A percentile compares a stretch with the other conserved stretches of the same genome.
Conservation (phyloP, 2,797 vertebrate species). For the Eulemur coronatus region DNA sequence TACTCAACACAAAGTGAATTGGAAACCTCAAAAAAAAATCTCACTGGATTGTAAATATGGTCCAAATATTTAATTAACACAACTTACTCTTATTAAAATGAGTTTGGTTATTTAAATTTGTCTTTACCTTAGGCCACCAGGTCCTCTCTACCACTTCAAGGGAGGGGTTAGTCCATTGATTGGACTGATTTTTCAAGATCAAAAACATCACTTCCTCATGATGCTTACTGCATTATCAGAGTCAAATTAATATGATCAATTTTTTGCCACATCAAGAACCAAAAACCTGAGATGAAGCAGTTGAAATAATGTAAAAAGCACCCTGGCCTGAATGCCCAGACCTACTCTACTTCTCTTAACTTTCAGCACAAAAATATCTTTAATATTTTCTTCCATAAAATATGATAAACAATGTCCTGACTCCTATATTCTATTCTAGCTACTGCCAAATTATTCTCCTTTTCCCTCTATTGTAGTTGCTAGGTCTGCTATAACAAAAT, state of each 20-base stretch:
- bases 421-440: neutral
- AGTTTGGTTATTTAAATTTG: neutral
- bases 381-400: neutral
- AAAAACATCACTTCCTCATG: neutral
- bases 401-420: neutral
- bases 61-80: slow-evolving; percentile 5
- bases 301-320: neutral
- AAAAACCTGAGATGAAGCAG: neutral
- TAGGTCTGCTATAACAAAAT: neutral
- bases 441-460: neutral
- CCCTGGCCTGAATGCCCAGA: neutral
- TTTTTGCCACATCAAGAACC: neutral
- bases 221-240: neutral
- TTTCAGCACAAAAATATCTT: neutral
- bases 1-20: neutral
- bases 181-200: neutral
- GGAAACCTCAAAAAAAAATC: neutral
- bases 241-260: neutral
- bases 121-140: neutral
- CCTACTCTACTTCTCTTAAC: neutral
- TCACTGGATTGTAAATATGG: slow-evolving; percentile 4
- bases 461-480: neutral
- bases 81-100: neutral
- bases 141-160: neutral
- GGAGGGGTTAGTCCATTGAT: neutral